Percentiles rank a stretch among this genome's conserved stretches.
Conservation (phyloP, 2,888 invertebrate genomes). For the Notodonta ziczac region DNA sequence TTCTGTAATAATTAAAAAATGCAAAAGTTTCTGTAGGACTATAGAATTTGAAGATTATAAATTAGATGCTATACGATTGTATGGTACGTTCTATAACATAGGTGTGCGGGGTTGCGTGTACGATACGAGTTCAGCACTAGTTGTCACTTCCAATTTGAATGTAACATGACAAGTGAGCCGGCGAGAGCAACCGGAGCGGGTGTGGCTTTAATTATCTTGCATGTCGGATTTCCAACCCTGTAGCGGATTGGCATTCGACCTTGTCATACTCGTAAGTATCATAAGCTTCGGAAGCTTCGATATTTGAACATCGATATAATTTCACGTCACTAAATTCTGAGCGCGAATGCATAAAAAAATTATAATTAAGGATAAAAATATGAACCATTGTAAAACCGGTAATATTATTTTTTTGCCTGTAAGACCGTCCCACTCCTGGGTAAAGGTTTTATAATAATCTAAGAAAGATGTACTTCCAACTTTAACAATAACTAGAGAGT, state of each 20-base stretch:
- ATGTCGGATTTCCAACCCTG: slow-evolving; percentile 14
- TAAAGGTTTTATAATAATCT: too few species aligned
- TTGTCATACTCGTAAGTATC: neutral
- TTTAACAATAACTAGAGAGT: too few species aligned
- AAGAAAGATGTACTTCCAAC: too few species aligned
- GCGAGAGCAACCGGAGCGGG: slow-evolving; percentile 26
- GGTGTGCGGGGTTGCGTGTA: slow-evolving; percentile 1
- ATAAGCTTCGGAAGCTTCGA: neutral
- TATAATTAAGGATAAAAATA: too few species aligned
- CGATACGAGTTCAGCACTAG: slow-evolving; percentile 18
- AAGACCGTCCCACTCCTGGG: too few species aligned
- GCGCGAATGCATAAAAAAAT: too few species aligned
- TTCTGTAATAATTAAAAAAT: too few species aligned
- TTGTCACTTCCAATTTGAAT: slow-evolving; percentile 34
- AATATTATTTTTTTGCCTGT: too few species aligned
- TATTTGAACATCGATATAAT: neutral
- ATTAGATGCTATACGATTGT: neutral
- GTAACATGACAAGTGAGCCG: slow-evolving; percentile 29
- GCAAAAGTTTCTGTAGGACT: too few species aligned
- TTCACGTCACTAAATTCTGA: too few species aligned
- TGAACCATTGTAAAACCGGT: too few species aligned
- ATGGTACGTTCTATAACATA: neutral
- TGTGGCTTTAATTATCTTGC: slow-evolving; percentile 39
- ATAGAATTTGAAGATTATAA: neutral
- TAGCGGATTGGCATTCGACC: slow-evolving; percentile 15